Percentiles rank a stretch among this genome's conserved stretches.
Evolutionary conservation across 2,113 vertebrate species (phyloP).

Genomic region (Notiomystis cincta): DNA sequence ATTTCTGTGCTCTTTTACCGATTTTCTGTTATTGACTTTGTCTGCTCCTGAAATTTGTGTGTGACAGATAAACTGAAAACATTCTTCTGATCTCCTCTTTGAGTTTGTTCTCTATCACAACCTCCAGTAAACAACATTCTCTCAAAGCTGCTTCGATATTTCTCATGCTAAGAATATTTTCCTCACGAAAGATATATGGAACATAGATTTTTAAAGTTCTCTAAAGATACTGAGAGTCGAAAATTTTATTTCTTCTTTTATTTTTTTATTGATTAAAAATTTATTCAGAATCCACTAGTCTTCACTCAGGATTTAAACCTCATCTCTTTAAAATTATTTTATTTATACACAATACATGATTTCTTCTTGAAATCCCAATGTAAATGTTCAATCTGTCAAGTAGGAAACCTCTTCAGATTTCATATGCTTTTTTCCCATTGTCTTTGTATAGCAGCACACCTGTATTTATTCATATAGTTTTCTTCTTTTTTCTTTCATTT

Average conservation of each 20-base stretch:
- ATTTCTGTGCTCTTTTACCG: neutral
- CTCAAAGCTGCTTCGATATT: neutral
- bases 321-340: neutral
- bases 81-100: neutral
- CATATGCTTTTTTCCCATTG: neutral
- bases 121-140: neutral
- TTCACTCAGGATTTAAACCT: neutral
- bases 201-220: neutral
- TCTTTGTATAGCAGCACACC: neutral
- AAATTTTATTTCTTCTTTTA: neutral
- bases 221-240: neutral
- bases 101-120: neutral
- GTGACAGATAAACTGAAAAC: neutral
- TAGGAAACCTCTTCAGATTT: neutral
- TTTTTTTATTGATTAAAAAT: neutral
- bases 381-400: neutral
- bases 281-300: neutral
- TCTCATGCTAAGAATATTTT: neutral
- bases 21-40: neutral
- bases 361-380: neutral
- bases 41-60: neutral
- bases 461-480: neutral
- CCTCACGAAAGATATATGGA: neutral
- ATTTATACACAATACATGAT: neutral
- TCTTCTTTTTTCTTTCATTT: neutral